Conservation (phyloP, 2,113 vertebrate species). For the Perognathus longimembris region DNA sequence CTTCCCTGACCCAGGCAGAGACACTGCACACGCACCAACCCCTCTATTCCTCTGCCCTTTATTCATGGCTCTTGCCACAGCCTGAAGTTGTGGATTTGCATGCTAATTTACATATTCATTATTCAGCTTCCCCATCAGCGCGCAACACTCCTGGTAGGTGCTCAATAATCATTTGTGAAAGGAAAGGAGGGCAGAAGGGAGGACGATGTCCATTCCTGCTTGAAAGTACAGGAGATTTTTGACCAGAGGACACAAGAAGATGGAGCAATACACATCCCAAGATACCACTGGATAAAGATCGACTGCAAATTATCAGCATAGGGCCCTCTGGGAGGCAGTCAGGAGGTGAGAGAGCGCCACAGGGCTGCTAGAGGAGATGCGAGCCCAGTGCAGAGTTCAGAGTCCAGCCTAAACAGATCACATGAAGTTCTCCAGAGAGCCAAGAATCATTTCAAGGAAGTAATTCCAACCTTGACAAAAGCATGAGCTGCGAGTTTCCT, state of each 20-base stretch:
- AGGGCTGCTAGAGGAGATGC: background rate
- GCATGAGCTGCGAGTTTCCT: background rate
- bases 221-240: background rate
- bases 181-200: background rate
- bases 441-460: background rate
- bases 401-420: slow-evolving; percentile 29
- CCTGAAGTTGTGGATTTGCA: background rate
- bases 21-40: background rate
- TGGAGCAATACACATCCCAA: background rate
- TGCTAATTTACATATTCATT: background rate
- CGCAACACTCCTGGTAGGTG: background rate
- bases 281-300: background rate
- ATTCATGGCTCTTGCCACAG: background rate
- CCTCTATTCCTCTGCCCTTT: background rate
- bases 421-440: background rate
- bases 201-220: background rate
- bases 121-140: background rate
- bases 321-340: background rate
- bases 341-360: background rate
- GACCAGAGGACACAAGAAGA: background rate
- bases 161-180: background rate
- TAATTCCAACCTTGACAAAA: slow-evolving; percentile 29
- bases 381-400: slow-evolving; percentile 10
- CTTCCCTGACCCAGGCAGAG: background rate
- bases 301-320: background rate